Conservation (phyloP, 2,113 vertebrate genomes). For the Dryoscopus gambensis region DNA sequence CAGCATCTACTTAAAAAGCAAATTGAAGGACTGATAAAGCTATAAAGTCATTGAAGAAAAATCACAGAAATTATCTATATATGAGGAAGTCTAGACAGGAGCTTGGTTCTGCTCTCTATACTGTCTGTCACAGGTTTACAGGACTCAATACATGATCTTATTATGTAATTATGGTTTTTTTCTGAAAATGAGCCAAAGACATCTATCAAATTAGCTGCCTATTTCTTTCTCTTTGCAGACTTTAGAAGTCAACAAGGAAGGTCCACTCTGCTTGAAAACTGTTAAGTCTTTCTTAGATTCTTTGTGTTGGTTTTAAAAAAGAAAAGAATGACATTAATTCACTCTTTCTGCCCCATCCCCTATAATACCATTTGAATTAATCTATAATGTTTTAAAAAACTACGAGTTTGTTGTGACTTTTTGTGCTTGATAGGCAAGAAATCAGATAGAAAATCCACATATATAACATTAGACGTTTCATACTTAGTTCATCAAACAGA, state of each 20-base stretch:
- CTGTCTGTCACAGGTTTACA: neutral
- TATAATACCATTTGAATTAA: neutral
- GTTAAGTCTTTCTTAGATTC: neutral
- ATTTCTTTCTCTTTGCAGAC: neutral
- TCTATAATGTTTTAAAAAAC: neutral
- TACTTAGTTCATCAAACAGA: neutral
- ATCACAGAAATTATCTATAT: neutral
- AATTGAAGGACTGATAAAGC: neutral
- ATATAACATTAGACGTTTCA: neutral
- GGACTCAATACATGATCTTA: neutral
- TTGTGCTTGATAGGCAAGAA: neutral
- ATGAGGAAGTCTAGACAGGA: neutral
- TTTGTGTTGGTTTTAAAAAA: neutral
- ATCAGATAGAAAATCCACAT: neutral
- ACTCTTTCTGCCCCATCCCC: neutral
- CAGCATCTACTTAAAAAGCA: neutral
- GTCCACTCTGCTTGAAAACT: neutral
- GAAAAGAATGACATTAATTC: neutral
- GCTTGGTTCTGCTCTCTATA: neutral
- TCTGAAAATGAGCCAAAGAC: neutral
- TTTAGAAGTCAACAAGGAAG: neutral
- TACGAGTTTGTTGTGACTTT: neutral
- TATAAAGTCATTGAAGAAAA: neutral
- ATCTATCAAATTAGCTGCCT: neutral
- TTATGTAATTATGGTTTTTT: neutral